Evolutionary conservation across 2,888 invertebrate genomes (phyloP).

Genomic region (Cephonodes hylas): DNA sequence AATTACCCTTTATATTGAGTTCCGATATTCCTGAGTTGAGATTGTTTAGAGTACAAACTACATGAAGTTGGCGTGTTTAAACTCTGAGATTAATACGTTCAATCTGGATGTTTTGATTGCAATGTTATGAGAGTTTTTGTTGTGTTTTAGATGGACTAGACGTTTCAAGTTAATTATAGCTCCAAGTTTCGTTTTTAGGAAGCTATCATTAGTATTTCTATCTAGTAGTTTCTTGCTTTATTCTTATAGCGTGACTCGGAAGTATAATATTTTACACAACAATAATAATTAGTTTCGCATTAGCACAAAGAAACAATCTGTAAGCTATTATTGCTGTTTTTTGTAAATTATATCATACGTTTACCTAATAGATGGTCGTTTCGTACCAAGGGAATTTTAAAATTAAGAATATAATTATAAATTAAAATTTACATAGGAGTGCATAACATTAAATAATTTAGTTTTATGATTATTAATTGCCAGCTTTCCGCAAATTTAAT

Average conservation of each 20-base stretch:
- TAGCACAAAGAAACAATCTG: slow-evolving; percentile 22
- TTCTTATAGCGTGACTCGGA: slow-evolving; percentile 8
- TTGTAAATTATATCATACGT: slow-evolving; percentile 1
- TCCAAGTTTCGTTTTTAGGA: neutral
- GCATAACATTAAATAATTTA: neutral
- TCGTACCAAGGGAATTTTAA: too few species aligned
- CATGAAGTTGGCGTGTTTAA: neutral
- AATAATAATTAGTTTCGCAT: slow-evolving; percentile 19
- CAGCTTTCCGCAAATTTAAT: slow-evolving; percentile 22
- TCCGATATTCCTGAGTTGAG: neutral
- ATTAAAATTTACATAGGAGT: neutral
- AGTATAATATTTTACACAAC: neutral
- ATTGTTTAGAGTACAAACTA: neutral
- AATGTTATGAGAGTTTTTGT: neutral
- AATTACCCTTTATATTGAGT: neutral
- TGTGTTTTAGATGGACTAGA: neutral
- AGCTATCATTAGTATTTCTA: neutral
- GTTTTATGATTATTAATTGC: slow-evolving; percentile 21
- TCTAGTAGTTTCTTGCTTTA: neutral
- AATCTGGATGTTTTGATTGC: neutral
- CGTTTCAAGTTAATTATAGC: neutral
- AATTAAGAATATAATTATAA: neutral
- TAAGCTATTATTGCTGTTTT: slow-evolving; percentile 14
- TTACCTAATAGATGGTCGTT: neutral
- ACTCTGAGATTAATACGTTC: neutral